These are phyloP conservation scores for Xiphias gladius DNA, from an alignment of 2,113 vertebrate species.

Conservation along the genomic window DNA sequence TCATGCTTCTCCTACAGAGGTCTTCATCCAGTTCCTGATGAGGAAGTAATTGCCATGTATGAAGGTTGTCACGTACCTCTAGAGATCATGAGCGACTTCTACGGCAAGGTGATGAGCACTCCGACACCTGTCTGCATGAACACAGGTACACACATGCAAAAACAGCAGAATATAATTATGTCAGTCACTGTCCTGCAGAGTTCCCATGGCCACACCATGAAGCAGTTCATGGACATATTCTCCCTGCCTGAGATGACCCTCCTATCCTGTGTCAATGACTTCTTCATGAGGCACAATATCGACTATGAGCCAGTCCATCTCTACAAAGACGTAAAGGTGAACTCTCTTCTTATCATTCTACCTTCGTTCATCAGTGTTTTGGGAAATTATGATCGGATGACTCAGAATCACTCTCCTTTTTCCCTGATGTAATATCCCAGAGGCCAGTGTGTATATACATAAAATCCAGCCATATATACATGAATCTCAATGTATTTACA, in stretches of 20 bases:
- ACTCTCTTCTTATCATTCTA: not conserved
- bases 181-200: conserved; percentile 83
- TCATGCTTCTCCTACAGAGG: conserved; percentile 83
- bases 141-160: not conserved
- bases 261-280: conserved; percentile 95
- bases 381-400: not conserved
- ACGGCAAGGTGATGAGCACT: conserved; percentile 91
- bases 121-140: not conserved
- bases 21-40: conserved; percentile 92
- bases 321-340: conserved; percentile 99
- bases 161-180: not conserved
- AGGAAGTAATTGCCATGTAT: conserved; percentile 98
- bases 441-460: not conserved
- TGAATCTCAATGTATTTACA: conserved; percentile 24
- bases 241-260: conserved; percentile 98
- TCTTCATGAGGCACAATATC: conserved; percentile 97
- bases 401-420: not conserved
- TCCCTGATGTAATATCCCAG: not conserved
- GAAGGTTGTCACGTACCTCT: conserved; percentile 95
- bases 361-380: not conserved
- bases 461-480: not conserved
- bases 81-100: conserved; percentile 99
- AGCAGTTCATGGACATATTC: conserved; percentile 99
- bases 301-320: conserved; percentile 98
- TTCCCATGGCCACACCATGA: conserved; percentile 95